Conservation (phyloP, 2,113 vertebrate species). For the Vulpes vulpes region DNA sequence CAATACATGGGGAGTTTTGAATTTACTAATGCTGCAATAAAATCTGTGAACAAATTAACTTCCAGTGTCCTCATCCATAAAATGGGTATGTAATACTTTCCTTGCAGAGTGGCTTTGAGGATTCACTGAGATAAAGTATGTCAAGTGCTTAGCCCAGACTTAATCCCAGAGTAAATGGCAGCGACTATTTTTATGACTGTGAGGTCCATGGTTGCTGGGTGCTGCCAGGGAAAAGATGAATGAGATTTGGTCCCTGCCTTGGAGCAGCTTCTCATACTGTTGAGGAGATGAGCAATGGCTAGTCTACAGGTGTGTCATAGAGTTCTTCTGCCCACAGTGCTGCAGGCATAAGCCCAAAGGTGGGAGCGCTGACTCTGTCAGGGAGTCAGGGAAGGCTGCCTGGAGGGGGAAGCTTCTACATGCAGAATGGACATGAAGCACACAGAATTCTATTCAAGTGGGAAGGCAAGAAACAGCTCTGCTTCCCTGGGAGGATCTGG, state of each 20-base stretch:
- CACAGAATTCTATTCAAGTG: neutral
- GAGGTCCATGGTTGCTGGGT: neutral
- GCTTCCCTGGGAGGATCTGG: conserved; percentile 3
- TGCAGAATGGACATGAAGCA: neutral
- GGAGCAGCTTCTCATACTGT: neutral
- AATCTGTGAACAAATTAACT: neutral
- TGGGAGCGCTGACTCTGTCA: neutral
- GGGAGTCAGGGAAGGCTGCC: neutral
- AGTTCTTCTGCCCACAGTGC: neutral
- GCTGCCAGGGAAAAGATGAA: neutral
- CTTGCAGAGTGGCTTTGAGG: neutral
- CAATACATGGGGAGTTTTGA: neutral
- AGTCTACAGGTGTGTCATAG: neutral
- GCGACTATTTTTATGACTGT: neutral
- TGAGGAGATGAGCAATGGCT: neutral
- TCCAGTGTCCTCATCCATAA: neutral
- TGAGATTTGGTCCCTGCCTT: neutral
- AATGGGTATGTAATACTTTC: neutral
- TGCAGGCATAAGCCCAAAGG: neutral
- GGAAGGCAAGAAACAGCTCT: neutral
- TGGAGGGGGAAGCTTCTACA: neutral
- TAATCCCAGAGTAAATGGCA: neutral
- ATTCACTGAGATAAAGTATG: neutral
- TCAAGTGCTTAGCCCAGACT: neutral
- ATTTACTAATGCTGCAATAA: neutral